phyloP scores from a whole-genome alignment of 1,140 invertebrate genomes.

The Ruditapes philippinarum region DNA sequence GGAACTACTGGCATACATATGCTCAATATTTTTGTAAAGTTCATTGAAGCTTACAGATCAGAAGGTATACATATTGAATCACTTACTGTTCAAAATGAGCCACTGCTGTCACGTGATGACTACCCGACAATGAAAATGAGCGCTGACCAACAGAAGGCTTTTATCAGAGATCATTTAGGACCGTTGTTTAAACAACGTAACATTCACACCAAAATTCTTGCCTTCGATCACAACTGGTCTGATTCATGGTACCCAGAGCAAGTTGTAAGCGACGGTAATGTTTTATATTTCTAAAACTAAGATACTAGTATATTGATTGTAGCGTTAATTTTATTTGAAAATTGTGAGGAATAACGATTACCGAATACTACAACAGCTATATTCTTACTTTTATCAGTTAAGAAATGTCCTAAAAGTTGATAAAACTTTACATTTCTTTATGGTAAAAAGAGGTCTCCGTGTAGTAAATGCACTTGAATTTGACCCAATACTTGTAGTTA shows the following conservation, averaged over 20 bases:
- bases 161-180: conserved; percentile 71
- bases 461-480: too few species aligned
- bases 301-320: too few species aligned
- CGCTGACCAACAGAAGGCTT: conserved; percentile 48
- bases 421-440: too few species aligned
- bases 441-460: too few species aligned
- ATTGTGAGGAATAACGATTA: too few species aligned
- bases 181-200: conserved; percentile 67
- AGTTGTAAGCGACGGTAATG: conserved; percentile 68
- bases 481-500: too few species aligned
- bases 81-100: conserved; percentile 78
- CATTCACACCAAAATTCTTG: conserved; percentile 73
- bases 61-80: conserved; percentile 73
- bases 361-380: too few species aligned
- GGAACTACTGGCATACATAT: conserved; percentile 67
- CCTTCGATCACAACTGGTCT: conserved; percentile 76
- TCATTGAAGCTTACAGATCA: conserved; percentile 71
- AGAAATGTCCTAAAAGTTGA: too few species aligned
- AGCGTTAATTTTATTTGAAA: too few species aligned
- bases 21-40: conserved; percentile 72
- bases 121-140: conserved; percentile 70
- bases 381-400: too few species aligned
- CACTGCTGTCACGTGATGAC: conserved; percentile 47
- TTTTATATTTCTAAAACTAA: too few species aligned
- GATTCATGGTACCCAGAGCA: conserved; percentile 65